Evolutionary conservation across 2,113 vertebrate species (phyloP).

Genomic region (Cyanoderma ruficeps): DNA sequence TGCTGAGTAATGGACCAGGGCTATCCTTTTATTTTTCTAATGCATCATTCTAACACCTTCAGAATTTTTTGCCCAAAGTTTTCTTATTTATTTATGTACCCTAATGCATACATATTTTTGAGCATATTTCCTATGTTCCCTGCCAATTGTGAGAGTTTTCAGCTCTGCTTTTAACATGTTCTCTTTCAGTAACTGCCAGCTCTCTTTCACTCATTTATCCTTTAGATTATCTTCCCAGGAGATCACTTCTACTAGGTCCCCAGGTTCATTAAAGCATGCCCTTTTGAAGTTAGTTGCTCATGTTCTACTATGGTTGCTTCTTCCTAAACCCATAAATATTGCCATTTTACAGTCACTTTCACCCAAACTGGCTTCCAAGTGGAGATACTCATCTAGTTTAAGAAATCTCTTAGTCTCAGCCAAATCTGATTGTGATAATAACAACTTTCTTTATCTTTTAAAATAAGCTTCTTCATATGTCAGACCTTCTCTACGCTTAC

Average conservation of each 20-base stretch:
- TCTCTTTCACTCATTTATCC: not conserved
- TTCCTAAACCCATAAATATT: not conserved
- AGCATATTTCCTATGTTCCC: not conserved
- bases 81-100: not conserved
- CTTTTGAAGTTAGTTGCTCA: not conserved
- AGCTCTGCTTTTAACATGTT: not conserved
- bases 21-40: not conserved
- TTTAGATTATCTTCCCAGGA: not conserved
- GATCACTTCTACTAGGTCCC: not conserved
- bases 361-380: not conserved
- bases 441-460: not conserved
- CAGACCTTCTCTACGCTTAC: not conserved
- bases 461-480: not conserved
- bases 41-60: not conserved
- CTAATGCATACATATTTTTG: not conserved
- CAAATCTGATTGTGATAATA: not conserved
- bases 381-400: not conserved
- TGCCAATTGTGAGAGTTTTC: not conserved
- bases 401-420: not conserved
- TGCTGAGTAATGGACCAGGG: not conserved
- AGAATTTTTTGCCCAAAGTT: not conserved
- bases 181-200: not conserved
- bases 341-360: not conserved
- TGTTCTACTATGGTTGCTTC: not conserved
- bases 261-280: not conserved